Evolutionary conservation across 2,797 vertebrate species (phyloP).

Genomic region (Micropoecilia bifurca): DNA sequence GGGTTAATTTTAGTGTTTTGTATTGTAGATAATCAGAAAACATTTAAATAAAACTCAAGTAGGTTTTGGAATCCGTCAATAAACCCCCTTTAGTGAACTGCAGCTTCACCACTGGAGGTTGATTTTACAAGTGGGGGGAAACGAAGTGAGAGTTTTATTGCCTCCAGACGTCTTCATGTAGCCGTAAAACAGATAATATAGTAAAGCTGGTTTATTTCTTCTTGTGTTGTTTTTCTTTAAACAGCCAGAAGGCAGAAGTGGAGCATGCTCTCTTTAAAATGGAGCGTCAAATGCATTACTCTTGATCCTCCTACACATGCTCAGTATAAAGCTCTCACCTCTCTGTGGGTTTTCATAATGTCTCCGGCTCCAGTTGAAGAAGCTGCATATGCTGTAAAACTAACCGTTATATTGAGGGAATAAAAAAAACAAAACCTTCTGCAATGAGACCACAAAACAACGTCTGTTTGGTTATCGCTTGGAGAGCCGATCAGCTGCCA

Average conservation of each 20-base stretch:
- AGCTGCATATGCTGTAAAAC: conserved; percentile 8
- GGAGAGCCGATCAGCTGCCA: conserved; percentile 30
- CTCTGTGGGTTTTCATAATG: conserved; percentile 7
- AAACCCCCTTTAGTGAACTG: neutral
- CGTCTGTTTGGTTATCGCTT: conserved; percentile 15
- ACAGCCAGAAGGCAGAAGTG: conserved; percentile 4
- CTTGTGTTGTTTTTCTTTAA: conserved; percentile 6
- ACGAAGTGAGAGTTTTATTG: neutral
- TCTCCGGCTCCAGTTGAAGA: conserved; percentile 16
- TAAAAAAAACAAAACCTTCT: neutral
- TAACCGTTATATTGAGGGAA: conserved; percentile 4
- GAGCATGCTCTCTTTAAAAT: neutral
- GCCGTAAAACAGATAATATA: conserved; percentile 1
- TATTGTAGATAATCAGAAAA: neutral
- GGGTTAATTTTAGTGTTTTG: neutral
- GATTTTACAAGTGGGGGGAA: neutral
- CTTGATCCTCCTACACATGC: conserved; percentile 17
- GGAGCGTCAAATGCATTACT: conserved; percentile 8
- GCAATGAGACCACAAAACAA: conserved; percentile 11
- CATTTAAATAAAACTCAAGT: conserved; percentile 1
- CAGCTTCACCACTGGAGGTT: neutral
- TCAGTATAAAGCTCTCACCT: conserved; percentile 13
- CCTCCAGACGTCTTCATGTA: neutral
- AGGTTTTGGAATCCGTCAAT: neutral
- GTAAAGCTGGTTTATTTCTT: neutral